Conservation (phyloP, 2,797 vertebrate species). For the Ctenopoma multispine region DNA sequence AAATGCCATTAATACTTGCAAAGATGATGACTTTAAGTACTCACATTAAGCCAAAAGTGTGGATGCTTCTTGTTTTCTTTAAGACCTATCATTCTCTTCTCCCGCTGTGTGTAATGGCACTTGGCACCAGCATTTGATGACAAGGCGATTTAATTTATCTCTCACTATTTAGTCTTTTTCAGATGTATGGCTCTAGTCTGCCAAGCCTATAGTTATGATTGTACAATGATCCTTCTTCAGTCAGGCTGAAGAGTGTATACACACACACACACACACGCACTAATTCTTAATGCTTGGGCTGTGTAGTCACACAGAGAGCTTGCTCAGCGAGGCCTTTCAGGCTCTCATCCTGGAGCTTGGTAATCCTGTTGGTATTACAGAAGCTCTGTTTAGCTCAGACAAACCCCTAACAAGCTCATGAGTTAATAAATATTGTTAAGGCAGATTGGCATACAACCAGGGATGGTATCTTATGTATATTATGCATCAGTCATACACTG, state of each 20-base stretch:
- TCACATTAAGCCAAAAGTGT: conserved; percentile 72
- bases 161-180: conserved; percentile 58
- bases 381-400: conserved; percentile 46
- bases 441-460: conserved; percentile 37
- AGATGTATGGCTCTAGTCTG: conserved; percentile 47
- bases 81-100: conserved; percentile 64
- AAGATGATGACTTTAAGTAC: conserved; percentile 71
- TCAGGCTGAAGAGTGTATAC: conserved; percentile 14
- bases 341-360: conserved; percentile 38
- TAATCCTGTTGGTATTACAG: conserved; percentile 54
- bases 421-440: conserved; percentile 37
- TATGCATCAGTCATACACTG: conserved; percentile 22
- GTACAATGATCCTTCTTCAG: conserved; percentile 44
- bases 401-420: conserved; percentile 38
- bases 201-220: conserved; percentile 51
- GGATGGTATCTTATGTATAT: conserved; percentile 8
- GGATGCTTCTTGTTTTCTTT: conserved; percentile 67
- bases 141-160: conserved; percentile 70
- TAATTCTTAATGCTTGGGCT: conserved; percentile 19
- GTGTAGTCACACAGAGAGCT: conserved; percentile 35
- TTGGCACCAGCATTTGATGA: conserved; percentile 65
- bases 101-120: conserved; percentile 71
- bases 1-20: conserved; percentile 75
- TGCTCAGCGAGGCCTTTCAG: conserved; percentile 58
- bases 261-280: neutral